Conservation (phyloP, 2,113 vertebrate genomes). For the Bubo bubo region DNA sequence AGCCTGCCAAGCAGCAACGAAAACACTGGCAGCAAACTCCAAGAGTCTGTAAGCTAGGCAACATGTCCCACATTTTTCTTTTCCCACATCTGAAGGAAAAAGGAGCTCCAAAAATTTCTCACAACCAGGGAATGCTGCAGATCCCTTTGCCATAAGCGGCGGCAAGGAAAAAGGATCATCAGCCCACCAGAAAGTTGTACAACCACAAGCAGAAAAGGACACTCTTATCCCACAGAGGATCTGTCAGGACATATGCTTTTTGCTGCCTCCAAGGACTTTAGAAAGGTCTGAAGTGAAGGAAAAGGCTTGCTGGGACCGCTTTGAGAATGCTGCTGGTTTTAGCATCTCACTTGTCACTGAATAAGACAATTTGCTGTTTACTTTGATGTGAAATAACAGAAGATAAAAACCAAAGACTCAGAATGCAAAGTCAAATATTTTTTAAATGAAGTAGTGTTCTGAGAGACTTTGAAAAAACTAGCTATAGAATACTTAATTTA, state of each 20-base stretch:
- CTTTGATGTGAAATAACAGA: not conserved
- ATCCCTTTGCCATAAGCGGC: not conserved
- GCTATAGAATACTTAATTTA: not conserved
- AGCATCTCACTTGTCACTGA: not conserved
- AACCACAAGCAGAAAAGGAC: not conserved
- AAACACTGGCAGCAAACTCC: not conserved
- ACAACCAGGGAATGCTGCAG: not conserved
- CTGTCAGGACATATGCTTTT: not conserved
- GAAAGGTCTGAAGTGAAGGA: not conserved
- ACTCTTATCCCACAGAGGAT: not conserved
- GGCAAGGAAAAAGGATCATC: not conserved
- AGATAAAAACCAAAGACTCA: not conserved
- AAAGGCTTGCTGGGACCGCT: not conserved
- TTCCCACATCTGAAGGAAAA: not conserved
- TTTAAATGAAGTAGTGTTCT: not conserved
- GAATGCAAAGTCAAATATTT: not conserved
- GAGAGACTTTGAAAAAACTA: not conserved
- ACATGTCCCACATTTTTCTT: not conserved
- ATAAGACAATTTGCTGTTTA: not conserved
- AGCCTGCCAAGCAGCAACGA: not conserved
- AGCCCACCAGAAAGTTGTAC: not conserved
- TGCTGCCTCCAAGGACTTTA: not conserved
- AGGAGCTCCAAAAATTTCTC: not conserved
- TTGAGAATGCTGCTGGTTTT: not conserved
- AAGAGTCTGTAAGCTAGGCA: not conserved